Evolutionary conservation across 2,888 invertebrate genomes (phyloP).

Genomic region (Alviniconcha strummeri): DNA sequence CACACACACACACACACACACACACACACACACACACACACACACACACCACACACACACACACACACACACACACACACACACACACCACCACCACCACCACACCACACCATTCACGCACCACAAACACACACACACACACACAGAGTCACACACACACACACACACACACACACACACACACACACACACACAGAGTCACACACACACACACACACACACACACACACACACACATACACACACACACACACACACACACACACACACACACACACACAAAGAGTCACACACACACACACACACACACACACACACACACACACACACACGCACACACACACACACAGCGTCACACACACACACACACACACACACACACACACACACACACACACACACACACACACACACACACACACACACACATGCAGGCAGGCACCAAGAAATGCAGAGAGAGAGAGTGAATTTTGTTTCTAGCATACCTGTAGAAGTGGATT

Average conservation of each 20-base stretch:
- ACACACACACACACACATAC: background rate
- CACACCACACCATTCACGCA: background rate
- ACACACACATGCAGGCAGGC: too few relatives aligned
- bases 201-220: background rate
- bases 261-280: slow-evolving; percentile 11
- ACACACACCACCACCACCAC: background rate
- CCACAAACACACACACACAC: too few relatives aligned
- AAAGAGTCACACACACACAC: background rate
- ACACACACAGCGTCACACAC: too few relatives aligned
- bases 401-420: too few relatives aligned
- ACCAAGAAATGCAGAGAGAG: too few relatives aligned
- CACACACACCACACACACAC: background rate
- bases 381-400: too few relatives aligned
- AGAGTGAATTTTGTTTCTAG: too few relatives aligned
- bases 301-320: slow-evolving; percentile 3
- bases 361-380: too few relatives aligned
- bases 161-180: slow-evolving; percentile 22
- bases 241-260: slow-evolving; percentile 11
- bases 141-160: background rate
- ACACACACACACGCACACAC: background rate
- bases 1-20: slow-evolving; percentile 11
- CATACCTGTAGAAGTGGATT: background rate
- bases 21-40: background rate
- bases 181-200: slow-evolving; percentile 28
- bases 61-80: slow-evolving; percentile 9